Base-by-base conservation (phyloP, 2,797 vertebrate genomes). In the Mormyrus proboscirostris region DNA sequence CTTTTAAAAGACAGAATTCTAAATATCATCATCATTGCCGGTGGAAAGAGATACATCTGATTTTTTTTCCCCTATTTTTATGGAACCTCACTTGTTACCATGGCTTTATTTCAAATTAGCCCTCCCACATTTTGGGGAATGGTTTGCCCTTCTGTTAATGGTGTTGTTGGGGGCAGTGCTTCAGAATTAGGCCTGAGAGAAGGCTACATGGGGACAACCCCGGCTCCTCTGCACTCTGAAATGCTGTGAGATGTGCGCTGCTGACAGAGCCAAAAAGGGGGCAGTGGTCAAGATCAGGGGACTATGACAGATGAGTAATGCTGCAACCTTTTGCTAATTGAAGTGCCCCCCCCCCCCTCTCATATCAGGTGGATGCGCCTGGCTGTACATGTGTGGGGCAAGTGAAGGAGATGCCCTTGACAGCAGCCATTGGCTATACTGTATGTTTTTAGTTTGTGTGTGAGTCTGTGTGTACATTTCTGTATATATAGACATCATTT, bases 21-120 rank as follows among this genome's bases (percentile, higher is more conserved):
- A 89, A 65, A 69, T 69, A 86, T 89, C 82, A 84, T 59, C 53
- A 41, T 88, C 38, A 59, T 84, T 89, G 76, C 82, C 9, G 1
- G 49, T 85, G 82, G 22, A 85, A 51, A 85, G 49, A 85, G 44
- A 85, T 85, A 50, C 82, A 85, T 85, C 82, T 51, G 25, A 84
- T 51, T 84, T 84, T 49, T 22, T n/a, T 22, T 0, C 2, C 8
- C 44, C 73, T 79, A 44, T 44, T 84, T 22, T 85, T 49, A 85
- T 85, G 44, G 82, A 22, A 49, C 10, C 44, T 25, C 49, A 25
- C n/a, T 25, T 29, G 82, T 84, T 84, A 51, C 82, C n/a, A 51
- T 22, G 22, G 47, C 47, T 4, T 49, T n/a, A 25, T 47, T 84
- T 51, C 47, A 84, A 49, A 47, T 47, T 22, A 29, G 44, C n/a